phyloP scores from a whole-genome alignment of 2,797 vertebrate genomes.

The Tokudaia tokunoshimensis region DNA sequence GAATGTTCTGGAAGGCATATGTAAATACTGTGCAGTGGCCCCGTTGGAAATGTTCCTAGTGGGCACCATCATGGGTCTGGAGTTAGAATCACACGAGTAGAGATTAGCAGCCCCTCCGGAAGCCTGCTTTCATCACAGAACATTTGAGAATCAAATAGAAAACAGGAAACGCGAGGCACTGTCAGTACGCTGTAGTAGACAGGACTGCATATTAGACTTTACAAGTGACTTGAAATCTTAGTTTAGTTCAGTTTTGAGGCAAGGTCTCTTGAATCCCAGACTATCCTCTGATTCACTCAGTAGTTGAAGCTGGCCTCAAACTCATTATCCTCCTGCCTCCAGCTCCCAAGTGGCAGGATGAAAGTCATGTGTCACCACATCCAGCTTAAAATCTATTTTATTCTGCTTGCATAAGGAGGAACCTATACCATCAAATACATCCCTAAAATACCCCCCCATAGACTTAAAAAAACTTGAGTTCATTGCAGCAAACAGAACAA shows the following conservation, averaged over 20 bases:
- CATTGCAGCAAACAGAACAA: not conserved
- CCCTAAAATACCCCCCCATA: not conserved
- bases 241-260: not conserved
- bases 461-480: constrained; percentile 1
- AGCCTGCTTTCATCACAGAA: constrained; percentile 30
- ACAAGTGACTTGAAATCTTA: not conserved
- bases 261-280: not conserved
- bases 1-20: not conserved
- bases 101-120: constrained; percentile 10
- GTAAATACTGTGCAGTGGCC: not conserved
- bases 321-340: not conserved
- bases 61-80: not conserved
- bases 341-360: not conserved
- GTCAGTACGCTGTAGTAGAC: not conserved
- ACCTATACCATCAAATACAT: not conserved
- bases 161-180: constrained; percentile 52
- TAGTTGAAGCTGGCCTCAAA: not conserved
- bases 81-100: not conserved
- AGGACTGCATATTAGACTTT: not conserved
- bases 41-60: not conserved
- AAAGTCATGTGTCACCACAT: not conserved
- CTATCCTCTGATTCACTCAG: not conserved
- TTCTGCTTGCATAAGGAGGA: not conserved
- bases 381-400: not conserved
- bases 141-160: constrained; percentile 41